Percentiles rank a stretch among this genome's conserved stretches.
These are phyloP conservation scores for Sinosuthora webbiana DNA, from an alignment of 2,113 vertebrate species.

Conservation along the genomic window DNA sequence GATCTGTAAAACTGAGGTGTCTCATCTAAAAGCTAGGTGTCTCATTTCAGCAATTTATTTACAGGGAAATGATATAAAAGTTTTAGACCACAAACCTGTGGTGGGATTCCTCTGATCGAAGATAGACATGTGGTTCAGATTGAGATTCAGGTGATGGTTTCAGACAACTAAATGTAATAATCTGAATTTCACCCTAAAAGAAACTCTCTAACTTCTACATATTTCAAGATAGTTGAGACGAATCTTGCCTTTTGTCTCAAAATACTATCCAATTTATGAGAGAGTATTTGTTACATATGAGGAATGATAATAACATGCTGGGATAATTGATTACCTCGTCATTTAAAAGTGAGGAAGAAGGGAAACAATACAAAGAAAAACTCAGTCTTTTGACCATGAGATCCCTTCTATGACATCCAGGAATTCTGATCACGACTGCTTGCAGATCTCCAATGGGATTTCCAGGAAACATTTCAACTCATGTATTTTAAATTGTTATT, in stretches of 20 bases:
- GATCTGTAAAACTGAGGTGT: background rate
- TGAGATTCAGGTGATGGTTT: background rate
- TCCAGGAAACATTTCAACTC: background rate
- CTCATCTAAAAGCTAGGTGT: background rate
- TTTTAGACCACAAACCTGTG: background rate
- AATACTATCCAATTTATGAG: background rate
- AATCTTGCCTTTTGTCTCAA: background rate
- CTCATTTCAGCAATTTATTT: background rate
- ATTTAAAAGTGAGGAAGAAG: background rate
- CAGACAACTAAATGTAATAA: background rate
- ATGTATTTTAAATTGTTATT: background rate
- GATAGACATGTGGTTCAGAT: background rate
- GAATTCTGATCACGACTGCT: background rate
- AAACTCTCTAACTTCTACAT: background rate
- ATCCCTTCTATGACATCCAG: background rate
- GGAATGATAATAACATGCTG: background rate
- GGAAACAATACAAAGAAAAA: background rate
- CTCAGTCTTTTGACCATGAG: background rate
- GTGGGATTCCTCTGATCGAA: background rate
- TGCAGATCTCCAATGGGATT: background rate
- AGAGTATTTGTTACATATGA: background rate
- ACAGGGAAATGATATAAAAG: background rate
- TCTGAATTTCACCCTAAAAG: background rate
- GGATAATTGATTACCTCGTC: background rate
- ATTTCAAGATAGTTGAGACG: background rate